A percentile compares a stretch with the other conserved stretches of the same genome.
Evolutionary conservation across 2,797 vertebrate species (phyloP).

Genomic region (Hylomyscus alleni): DNA sequence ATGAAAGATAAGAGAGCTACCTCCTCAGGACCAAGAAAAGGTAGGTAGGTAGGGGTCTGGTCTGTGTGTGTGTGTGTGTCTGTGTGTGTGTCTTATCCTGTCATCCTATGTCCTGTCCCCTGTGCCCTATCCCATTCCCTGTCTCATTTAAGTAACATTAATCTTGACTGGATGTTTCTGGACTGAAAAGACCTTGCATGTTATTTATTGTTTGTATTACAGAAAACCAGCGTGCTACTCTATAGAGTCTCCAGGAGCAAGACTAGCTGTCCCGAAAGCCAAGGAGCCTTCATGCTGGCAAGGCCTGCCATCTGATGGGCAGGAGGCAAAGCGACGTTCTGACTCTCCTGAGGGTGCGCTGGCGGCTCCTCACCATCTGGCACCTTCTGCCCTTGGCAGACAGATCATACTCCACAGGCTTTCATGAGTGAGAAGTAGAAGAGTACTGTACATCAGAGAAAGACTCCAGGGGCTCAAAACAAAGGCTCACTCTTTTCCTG

Average conservation of each 20-base stretch:
- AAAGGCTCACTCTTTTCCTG: conserved; percentile 45
- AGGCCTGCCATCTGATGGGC: conserved; percentile 22
- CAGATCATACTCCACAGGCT: not conserved
- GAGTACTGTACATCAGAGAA: not conserved
- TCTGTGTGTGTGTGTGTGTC: not conserved
- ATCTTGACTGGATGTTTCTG: not conserved
- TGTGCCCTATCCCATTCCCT: not conserved
- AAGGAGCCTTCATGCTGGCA: not conserved
- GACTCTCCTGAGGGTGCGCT: not conserved
- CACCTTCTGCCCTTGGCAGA: not conserved
- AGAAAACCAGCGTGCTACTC: conserved; percentile 31
- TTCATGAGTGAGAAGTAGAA: not conserved
- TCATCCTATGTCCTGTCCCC: not conserved
- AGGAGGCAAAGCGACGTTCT: not conserved
- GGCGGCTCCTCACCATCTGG: not conserved
- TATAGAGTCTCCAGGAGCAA: not conserved
- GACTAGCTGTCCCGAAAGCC: not conserved
- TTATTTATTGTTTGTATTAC: conserved; percentile 40
- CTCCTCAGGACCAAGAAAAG: conserved; percentile 47
- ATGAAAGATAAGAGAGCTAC: conserved; percentile 30
- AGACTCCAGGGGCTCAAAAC: conserved; percentile 29
- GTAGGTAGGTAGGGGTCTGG: conserved; percentile 56
- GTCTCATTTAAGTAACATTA: not conserved
- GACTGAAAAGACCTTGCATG: not conserved
- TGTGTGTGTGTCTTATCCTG: not conserved